phyloP scores from a whole-genome alignment of 2,113 vertebrate genomes.

The Salvelinus sp. region DNA sequence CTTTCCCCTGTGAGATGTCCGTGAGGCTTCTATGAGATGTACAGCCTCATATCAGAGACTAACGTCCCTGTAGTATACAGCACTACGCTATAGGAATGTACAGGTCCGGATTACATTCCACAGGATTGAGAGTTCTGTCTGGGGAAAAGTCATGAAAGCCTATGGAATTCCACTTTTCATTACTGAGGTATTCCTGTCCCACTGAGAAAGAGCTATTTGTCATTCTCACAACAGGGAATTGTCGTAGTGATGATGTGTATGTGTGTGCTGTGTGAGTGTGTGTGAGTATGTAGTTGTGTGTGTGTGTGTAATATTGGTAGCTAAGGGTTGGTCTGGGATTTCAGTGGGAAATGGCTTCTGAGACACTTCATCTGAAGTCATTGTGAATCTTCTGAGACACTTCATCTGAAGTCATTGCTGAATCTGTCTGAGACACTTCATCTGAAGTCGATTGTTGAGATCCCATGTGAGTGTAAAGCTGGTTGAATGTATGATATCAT shows the following conservation, averaged over 20 bases:
- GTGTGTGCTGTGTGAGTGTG: not conserved
- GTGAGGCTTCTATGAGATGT: too few species aligned
- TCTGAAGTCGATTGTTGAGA: too few species aligned
- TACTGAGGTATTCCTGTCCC: slow-evolving; percentile 34
- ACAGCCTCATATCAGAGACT: not conserved
- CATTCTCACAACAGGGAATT: not conserved
- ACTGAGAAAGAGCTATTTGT: not conserved
- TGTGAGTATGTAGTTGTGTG: too few species aligned
- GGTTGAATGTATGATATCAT: too few species aligned
- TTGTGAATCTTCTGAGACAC: too few species aligned
- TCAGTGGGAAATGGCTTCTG: too few species aligned
- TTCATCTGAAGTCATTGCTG: too few species aligned
- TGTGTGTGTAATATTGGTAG: too few species aligned
- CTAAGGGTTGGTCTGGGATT: too few species aligned
- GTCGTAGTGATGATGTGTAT: not conserved
- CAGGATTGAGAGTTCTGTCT: slow-evolving; percentile 4
- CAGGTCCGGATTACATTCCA: not conserved
- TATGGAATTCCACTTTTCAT: slow-evolving; percentile 50
- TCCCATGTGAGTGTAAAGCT: too few species aligned
- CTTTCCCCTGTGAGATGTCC: not conserved
- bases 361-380: too few species aligned
- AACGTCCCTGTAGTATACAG: not conserved
- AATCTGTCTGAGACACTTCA: too few species aligned
- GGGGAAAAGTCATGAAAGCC: slow-evolving; percentile 36
- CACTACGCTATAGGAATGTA: not conserved